Evolutionary conservation across 2,113 vertebrate genomes (phyloP).

Genomic region (Microcebus jonahi): DNA sequence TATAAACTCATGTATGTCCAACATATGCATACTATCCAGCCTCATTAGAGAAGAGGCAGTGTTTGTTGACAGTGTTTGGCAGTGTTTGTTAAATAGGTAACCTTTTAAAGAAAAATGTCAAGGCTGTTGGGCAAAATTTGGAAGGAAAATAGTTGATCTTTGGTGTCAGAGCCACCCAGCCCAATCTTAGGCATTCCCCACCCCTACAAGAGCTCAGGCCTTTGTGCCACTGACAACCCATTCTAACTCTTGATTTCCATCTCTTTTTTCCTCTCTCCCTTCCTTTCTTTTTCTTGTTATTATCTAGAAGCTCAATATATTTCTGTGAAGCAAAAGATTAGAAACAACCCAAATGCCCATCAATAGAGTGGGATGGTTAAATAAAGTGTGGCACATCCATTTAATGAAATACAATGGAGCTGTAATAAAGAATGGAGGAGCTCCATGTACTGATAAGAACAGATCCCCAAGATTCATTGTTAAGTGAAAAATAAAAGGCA

Average conservation of each 20-base stretch:
- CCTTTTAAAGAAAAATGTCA: constrained; percentile 33
- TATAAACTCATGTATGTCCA: background rate
- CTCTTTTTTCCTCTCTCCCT: background rate
- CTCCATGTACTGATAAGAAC: constrained; percentile 35
- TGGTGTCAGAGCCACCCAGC: background rate
- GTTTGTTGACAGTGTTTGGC: background rate
- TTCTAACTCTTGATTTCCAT: background rate
- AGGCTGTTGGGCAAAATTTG: background rate
- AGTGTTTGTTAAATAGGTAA: background rate
- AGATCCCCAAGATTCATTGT: constrained; percentile 27
- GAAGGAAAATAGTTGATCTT: background rate
- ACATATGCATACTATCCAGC: background rate
- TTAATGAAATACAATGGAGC: constrained; percentile 56
- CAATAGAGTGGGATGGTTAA: constrained; percentile 48
- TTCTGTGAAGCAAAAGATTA: constrained; percentile 64
- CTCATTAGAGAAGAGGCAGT: background rate
- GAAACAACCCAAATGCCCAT: constrained; percentile 50
- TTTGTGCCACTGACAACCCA: background rate
- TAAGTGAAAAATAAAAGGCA: constrained; percentile 43
- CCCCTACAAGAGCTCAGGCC: background rate
- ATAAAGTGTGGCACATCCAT: constrained; percentile 37
- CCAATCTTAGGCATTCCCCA: background rate
- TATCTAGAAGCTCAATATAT: constrained; percentile 49
- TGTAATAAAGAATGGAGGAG: constrained; percentile 9
- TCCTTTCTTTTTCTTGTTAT: constrained; percentile 42